Conservation (phyloP, 92 coral and sea anemone genomes). For the Diadumene lineata region DNA sequence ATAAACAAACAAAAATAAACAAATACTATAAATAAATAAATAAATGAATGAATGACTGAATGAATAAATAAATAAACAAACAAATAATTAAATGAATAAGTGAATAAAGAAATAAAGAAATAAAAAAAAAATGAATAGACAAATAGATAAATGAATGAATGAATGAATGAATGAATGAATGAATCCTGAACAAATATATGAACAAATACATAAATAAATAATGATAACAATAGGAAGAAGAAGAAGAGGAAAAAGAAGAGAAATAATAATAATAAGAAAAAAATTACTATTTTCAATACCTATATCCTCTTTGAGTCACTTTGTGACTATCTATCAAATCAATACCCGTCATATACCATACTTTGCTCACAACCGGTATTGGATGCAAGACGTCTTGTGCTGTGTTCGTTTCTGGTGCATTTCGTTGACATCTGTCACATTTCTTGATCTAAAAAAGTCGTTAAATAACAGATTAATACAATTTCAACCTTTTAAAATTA, state of each 20-base stretch:
- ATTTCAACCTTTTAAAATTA: too few relatives aligned
- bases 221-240: not conserved
- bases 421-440: slow-evolving; percentile 48
- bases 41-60: too few relatives aligned
- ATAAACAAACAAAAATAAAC: too few relatives aligned
- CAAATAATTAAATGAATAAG: too few relatives aligned
- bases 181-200: not conserved
- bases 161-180: not conserved
- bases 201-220: not conserved
- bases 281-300: too few relatives aligned
- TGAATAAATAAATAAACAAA: too few relatives aligned
- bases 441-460: slow-evolving; percentile 33
- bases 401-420: slow-evolving; percentile 19
- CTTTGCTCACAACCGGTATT: slow-evolving; percentile 19
- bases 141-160: not conserved
- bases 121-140: not conserved
- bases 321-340: slow-evolving; percentile 36
- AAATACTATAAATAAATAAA: too few relatives aligned
- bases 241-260: not conserved
- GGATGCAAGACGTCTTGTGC: slow-evolving; percentile 34
- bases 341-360: slow-evolving; percentile 50
- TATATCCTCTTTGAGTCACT: slow-evolving; percentile 9
- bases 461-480: too few relatives aligned
- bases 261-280: too few relatives aligned
- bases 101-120: too few relatives aligned